Evolutionary conservation across 2,113 vertebrate genomes (phyloP).

Genomic region (Empidonax alnorum): DNA sequence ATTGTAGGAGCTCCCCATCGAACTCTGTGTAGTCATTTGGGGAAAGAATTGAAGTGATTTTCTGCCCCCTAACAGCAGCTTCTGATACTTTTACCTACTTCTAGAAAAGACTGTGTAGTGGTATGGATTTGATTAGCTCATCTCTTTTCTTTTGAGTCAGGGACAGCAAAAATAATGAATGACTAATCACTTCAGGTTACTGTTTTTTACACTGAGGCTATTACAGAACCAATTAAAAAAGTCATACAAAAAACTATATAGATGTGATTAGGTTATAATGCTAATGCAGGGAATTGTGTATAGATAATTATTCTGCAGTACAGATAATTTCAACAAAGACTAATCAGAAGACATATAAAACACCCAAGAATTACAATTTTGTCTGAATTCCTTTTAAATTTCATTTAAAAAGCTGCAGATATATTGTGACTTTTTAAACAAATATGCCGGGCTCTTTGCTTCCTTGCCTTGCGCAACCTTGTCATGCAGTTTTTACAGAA

Average conservation of each 20-base stretch:
- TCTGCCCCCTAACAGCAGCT: neutral
- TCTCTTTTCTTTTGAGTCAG: slow-evolving; percentile 33
- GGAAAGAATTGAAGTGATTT: neutral
- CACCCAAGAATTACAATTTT: neutral
- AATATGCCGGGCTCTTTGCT: neutral
- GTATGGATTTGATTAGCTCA: slow-evolving; percentile 21
- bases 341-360: slow-evolving; percentile 36
- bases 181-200: slow-evolving; percentile 50
- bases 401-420: neutral
- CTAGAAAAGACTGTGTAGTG: neutral
- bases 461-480: neutral
- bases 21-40: neutral
- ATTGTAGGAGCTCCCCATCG: rapidly evolving
- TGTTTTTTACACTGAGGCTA: slow-evolving; percentile 27
- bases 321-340: slow-evolving; percentile 31
- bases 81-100: neutral
- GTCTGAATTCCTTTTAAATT: neutral
- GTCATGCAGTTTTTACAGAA: neutral
- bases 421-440: neutral
- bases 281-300: slow-evolving; percentile 23
- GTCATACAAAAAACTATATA: neutral
- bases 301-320: slow-evolving; percentile 37
- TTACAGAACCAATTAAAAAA: slow-evolving; percentile 54
- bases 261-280: slow-evolving; percentile 53
- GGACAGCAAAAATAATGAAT: slow-evolving; percentile 39